Conservation (phyloP, 2,888 invertebrate genomes). For the Drosophila rubida region DNA sequence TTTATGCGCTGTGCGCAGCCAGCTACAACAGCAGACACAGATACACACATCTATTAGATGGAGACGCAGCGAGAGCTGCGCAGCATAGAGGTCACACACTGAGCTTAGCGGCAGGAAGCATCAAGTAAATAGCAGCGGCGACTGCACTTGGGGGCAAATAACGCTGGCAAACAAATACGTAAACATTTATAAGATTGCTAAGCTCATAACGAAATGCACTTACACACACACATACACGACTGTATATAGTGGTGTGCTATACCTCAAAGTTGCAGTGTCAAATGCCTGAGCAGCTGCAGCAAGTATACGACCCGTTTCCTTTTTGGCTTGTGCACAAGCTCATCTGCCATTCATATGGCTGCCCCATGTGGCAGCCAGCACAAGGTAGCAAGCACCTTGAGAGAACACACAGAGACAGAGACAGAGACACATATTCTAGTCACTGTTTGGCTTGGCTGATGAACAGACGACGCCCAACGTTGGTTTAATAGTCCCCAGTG, state of each 20-base stretch:
- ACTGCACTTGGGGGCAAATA: slow-evolving; percentile 61
- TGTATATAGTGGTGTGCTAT: slow-evolving; percentile 21
- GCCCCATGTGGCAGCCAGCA: slow-evolving; percentile 47
- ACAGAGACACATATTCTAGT: not conserved
- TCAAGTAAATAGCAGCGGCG: slow-evolving; percentile 70
- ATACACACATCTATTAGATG: slow-evolving; percentile 19
- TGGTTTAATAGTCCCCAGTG: slow-evolving; percentile 49
- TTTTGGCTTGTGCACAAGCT: slow-evolving; percentile 19
- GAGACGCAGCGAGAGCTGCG: slow-evolving; percentile 26
- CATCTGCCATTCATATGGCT: slow-evolving; percentile 62
- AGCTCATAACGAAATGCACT: slow-evolving; percentile 79
- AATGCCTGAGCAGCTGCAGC: slow-evolving; percentile 42
- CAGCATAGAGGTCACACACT: slow-evolving; percentile 56
- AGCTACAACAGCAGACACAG: slow-evolving; percentile 20
- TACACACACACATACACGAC: slow-evolving; percentile 53
- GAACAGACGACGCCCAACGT: slow-evolving; percentile 30
- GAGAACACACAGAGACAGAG: not conserved
- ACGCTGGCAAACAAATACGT: slow-evolving; percentile 72
- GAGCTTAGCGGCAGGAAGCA: slow-evolving; percentile 56
- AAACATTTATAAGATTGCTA: slow-evolving; percentile 79
- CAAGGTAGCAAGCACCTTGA: slow-evolving; percentile 15
- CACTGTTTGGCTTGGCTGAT: slow-evolving; percentile 28
- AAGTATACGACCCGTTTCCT: slow-evolving; percentile 39
- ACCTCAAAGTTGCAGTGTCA: slow-evolving; percentile 51
- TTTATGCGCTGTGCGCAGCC: slow-evolving; percentile 70